phyloP scores from a whole-genome alignment of 1,140 invertebrate genomes.

The Drosophila nigrodunni region DNA sequence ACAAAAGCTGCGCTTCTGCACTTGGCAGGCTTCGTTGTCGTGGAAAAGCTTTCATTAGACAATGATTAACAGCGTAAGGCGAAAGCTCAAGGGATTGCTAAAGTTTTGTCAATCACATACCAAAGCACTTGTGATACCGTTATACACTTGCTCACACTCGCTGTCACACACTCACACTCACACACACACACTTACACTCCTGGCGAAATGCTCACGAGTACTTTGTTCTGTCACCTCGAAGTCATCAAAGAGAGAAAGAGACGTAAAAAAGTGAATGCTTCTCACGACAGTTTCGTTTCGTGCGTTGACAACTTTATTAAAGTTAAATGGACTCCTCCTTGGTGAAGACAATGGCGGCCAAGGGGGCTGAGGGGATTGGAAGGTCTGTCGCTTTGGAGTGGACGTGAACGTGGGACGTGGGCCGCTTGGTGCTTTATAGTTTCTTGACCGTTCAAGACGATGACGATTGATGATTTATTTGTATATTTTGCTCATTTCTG shows the following conservation, averaged over 20 bases:
- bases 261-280: slow-evolving; percentile 48
- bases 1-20: slow-evolving; percentile 50
- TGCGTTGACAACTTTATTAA: slow-evolving; percentile 82
- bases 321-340: slow-evolving; percentile 73
- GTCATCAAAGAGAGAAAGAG: slow-evolving; percentile 11
- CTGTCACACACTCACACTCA: slow-evolving; percentile 12
- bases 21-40: slow-evolving; percentile 38
- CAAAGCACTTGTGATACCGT: slow-evolving; percentile 16
- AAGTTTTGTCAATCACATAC: slow-evolving; percentile 23
- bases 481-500: slow-evolving; percentile 65
- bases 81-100: slow-evolving; percentile 32
- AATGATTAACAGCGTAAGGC: slow-evolving; percentile 21
- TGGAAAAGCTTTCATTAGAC: slow-evolving; percentile 32
- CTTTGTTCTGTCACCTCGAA: slow-evolving; percentile 27
- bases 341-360: neutral
- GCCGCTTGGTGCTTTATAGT: slow-evolving; percentile 70
- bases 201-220: slow-evolving; percentile 21
- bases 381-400: slow-evolving; percentile 12
- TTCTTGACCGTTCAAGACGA: slow-evolving; percentile 73
- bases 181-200: slow-evolving; percentile 9
- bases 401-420: slow-evolving; percentile 59
- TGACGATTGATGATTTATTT: slow-evolving; percentile 78
- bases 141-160: neutral
- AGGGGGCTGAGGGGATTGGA: neutral
- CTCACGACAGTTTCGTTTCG: slow-evolving; percentile 67